These are phyloP conservation scores for Drosophila serrata DNA, from an alignment of 1,140 invertebrate genomes.

Conservation along the genomic window DNA sequence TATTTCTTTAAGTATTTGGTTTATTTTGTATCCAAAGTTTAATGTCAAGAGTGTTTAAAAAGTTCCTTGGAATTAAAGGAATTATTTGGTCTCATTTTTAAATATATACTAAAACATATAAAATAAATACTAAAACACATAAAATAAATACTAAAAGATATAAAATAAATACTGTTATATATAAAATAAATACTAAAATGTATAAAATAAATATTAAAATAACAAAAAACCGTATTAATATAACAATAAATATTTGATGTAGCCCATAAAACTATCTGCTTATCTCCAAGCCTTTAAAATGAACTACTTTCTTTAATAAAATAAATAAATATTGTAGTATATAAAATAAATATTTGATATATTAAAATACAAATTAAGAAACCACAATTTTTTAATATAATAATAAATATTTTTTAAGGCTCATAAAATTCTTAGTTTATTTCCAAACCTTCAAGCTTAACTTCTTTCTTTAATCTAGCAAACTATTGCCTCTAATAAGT, in stretches of 20 bases:
- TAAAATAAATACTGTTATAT: not conserved
- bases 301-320: not conserved
- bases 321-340: too few relatives aligned
- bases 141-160: not conserved
- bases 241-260: too few relatives aligned
- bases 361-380: not conserved
- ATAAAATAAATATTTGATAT: not conserved
- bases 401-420: not conserved
- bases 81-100: too few relatives aligned
- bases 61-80: not conserved
- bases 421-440: not conserved
- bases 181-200: not conserved
- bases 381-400: not conserved
- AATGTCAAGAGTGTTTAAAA: not conserved
- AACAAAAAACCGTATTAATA: too few relatives aligned
- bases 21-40: not conserved
- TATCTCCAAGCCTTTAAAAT: too few relatives aligned
- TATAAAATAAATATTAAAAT: not conserved
- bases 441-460: not conserved
- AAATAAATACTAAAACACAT: not conserved
- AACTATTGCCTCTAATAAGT: not conserved
- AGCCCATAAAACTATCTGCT: too few relatives aligned
- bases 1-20: not conserved
- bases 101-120: not conserved
- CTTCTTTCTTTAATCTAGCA: not conserved